Evolutionary conservation across 2,113 vertebrate genomes (phyloP), one percentile per base, ranked within the genome.

Genomic region (Calyptommatus sinebrachiatus): DNA sequence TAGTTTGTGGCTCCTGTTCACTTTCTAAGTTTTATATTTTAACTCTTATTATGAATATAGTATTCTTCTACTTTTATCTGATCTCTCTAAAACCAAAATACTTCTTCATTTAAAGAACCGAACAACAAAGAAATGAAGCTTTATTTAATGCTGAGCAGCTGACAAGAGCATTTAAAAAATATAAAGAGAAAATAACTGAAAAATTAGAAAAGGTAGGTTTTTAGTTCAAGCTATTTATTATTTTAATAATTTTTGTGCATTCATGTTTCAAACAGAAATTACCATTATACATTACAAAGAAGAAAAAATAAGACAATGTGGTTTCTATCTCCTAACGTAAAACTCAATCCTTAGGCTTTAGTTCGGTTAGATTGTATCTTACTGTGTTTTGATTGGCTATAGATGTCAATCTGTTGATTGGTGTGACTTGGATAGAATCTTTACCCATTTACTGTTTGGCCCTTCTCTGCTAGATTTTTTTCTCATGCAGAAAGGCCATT

Each of bases 111-210:
- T 83, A 81, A 86, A 99, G 98, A 91, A 94, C 95, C 24, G 97
- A 98, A 83, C 95, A 95, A 80, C 97, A 99, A 90, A 97, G 97
- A 90, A 97, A 99, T 87, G 96, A 97, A 90, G 97, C 97, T 6
- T 93, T 98, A 2, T 87, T 91, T 88, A 97, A 97, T 76, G 94
- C 94, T 41, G 97, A 98, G 85, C 95, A 96, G 74, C 91, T 99
- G 75, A 96, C 95, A 65, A 96, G 93, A 83, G 93, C 96, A 79
- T 98, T 98, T 71, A 95, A 94, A 86, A 95, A 96, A 53, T 97
- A 97, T 90, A 98, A 96, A 88, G 91, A 92, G 78, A 96, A 96
- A 62, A 86, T 94, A 73, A 94, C 90, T 20, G 92, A 95, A 78
- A 97, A 97, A 86, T 74, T 99, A 66, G 91, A 96, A 78, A 97